Percentiles rank a stretch among this genome's conserved stretches.
Evolutionary conservation across 2,888 invertebrate genomes (phyloP).

Genomic region (Celastrina argiolus): DNA sequence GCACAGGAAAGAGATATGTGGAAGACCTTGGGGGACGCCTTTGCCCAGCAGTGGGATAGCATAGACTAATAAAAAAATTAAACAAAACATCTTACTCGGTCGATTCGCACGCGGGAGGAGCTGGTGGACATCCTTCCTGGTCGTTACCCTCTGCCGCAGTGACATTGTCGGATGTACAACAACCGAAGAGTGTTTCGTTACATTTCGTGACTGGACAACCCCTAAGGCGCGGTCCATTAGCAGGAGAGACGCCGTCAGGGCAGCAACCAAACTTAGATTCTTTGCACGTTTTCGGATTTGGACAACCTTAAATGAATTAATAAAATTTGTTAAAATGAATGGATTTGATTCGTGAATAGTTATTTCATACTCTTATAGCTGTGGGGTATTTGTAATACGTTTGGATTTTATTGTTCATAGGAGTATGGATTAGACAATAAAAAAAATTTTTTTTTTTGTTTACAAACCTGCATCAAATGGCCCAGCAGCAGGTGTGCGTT

Average conservation of each 20-base stretch:
- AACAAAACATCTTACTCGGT: conserved; percentile 63
- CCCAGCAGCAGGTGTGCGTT: conserved; percentile 85
- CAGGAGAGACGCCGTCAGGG: conserved; percentile 87
- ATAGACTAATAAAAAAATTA: too few species aligned
- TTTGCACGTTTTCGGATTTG: conserved; percentile 83
- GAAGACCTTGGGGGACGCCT: too few species aligned
- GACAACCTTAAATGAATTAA: conserved; percentile 76
- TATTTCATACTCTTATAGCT: too few species aligned
- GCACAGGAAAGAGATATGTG: too few species aligned
- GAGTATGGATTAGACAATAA: too few species aligned
- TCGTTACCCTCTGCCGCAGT: conserved; percentile 89
- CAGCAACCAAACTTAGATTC: conserved; percentile 90
- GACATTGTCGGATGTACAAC: conserved; percentile 85
- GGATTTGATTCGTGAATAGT: too few species aligned
- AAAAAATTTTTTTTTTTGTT: neutral
- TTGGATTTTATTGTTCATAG: too few species aligned
- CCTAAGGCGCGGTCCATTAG: conserved; percentile 81
- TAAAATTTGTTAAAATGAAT: neutral
- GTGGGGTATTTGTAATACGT: too few species aligned
- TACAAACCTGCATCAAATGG: conserved; percentile 85
- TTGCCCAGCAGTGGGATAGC: too few species aligned
- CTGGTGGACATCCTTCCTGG: conserved; percentile 89
- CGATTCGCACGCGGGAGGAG: conserved; percentile 74
- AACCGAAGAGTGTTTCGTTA: conserved; percentile 89
- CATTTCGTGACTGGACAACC: conserved; percentile 89